These are phyloP conservation scores for Poeciliopsis presidionis DNA, from an alignment of 2,797 vertebrate species.

Conservation along the genomic window DNA sequence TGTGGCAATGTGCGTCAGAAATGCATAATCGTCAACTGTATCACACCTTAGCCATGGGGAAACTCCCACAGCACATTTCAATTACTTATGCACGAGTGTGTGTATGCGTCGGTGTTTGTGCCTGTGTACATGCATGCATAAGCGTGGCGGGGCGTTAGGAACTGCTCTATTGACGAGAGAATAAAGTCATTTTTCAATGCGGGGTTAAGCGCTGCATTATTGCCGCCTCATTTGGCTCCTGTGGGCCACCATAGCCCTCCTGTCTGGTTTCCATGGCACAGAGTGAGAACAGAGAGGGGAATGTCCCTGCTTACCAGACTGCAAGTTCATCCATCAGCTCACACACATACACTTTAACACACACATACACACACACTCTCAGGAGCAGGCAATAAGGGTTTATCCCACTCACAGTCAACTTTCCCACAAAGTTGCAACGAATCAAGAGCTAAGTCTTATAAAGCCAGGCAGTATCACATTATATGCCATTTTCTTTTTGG, in stretches of 20 bases:
- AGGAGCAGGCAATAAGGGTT: constrained; percentile 58
- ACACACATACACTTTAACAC: constrained; percentile 45
- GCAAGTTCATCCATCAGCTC: constrained; percentile 78
- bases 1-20: constrained; percentile 42
- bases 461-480: constrained; percentile 71
- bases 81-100: constrained; percentile 39
- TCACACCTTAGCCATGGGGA: constrained; percentile 61
- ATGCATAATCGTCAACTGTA: constrained; percentile 59
- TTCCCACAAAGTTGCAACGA: constrained; percentile 80
- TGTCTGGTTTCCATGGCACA: constrained; percentile 84
- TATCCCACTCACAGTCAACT: constrained; percentile 72
- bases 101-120: constrained; percentile 22
- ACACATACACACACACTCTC: constrained; percentile 25
- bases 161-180: constrained; percentile 84
- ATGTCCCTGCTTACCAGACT: constrained; percentile 80
- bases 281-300: constrained; percentile 78
- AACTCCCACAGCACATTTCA: constrained; percentile 65
- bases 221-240: constrained; percentile 85
- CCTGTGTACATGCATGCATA: constrained; percentile 66
- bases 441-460: constrained; percentile 69
- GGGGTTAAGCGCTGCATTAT: constrained; percentile 84
- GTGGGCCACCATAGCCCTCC: constrained; percentile 85
- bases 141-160: constrained; percentile 80
- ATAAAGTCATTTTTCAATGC: constrained; percentile 85
- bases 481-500: constrained; percentile 54